phyloP scores from a whole-genome alignment of 2,113 vertebrate species.

The Paradoxurus hermaphroditus region DNA sequence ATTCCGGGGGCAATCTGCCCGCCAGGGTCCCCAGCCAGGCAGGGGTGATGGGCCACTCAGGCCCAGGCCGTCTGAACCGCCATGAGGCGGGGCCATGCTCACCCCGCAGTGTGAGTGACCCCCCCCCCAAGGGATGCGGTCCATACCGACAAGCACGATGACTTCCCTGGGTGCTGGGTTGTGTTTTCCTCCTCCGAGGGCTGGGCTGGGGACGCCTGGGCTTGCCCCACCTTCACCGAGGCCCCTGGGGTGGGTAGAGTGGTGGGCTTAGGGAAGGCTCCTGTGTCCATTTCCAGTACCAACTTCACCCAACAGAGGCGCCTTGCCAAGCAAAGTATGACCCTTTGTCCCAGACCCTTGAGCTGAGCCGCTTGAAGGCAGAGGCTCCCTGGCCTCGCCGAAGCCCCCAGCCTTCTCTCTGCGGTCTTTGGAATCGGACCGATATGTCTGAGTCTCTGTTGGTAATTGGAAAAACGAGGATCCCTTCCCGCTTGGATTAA shows the following conservation, averaged over 20 bases:
- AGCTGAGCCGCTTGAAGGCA: background rate
- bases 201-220: background rate
- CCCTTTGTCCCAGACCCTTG: background rate
- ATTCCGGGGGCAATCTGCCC: too few species aligned
- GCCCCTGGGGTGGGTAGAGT: background rate
- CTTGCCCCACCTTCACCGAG: background rate
- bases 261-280: background rate
- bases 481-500: background rate
- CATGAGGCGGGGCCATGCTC: accelerated
- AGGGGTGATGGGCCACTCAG: background rate
- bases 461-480: background rate
- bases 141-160: accelerated
- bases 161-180: background rate
- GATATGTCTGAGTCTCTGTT: background rate
- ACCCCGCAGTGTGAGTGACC: too few species aligned
- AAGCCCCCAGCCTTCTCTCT: background rate
- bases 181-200: background rate
- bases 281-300: background rate
- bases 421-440: background rate
- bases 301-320: background rate
- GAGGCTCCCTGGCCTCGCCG: background rate
- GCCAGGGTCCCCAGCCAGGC: background rate
- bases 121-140: background rate
- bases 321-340: accelerated
- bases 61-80: background rate